Percentiles rank a stretch among this genome's conserved stretches.
Evolutionary conservation across 1,140 invertebrate species (phyloP).

Genomic region (Trichomalopsis sarcophagae): DNA sequence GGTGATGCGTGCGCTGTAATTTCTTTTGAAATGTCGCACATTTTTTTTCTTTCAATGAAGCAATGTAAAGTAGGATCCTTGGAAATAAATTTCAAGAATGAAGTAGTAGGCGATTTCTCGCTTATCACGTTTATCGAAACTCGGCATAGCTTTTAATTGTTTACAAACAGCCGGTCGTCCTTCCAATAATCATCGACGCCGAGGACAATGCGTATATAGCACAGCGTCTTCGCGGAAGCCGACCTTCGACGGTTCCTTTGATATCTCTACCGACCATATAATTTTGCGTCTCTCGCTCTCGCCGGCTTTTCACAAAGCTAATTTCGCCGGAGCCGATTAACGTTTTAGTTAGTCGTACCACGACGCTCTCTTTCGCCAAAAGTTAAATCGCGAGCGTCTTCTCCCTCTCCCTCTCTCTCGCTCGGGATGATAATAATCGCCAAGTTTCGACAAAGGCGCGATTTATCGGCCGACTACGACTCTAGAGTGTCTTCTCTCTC

Average conservation of each 20-base stretch:
- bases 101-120: not conserved
- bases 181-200: not conserved
- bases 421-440: constrained; percentile 18
- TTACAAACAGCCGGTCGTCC: constrained; percentile 28
- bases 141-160: not conserved
- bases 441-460: constrained; percentile 37
- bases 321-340: not conserved
- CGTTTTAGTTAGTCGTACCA: not conserved
- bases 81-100: not conserved
- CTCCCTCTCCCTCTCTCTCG: not conserved
- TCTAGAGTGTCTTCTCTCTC: not conserved
- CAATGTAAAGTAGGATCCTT: not conserved
- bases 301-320: not conserved
- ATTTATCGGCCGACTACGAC: constrained; percentile 34
- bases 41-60: not conserved
- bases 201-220: not conserved
- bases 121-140: not conserved
- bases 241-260: constrained; percentile 30
- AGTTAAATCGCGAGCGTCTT: constrained; percentile 7
- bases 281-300: not conserved
- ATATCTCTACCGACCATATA: constrained; percentile 2
- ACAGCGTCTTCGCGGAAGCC: constrained; percentile 18
- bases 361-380: constrained; percentile 12
- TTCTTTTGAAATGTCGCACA: not conserved
- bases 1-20: not conserved